A percentile compares a stretch with the other conserved stretches of the same genome.
Conservation (phyloP, 2,888 invertebrate species). For the Ennomos erosarius region DNA sequence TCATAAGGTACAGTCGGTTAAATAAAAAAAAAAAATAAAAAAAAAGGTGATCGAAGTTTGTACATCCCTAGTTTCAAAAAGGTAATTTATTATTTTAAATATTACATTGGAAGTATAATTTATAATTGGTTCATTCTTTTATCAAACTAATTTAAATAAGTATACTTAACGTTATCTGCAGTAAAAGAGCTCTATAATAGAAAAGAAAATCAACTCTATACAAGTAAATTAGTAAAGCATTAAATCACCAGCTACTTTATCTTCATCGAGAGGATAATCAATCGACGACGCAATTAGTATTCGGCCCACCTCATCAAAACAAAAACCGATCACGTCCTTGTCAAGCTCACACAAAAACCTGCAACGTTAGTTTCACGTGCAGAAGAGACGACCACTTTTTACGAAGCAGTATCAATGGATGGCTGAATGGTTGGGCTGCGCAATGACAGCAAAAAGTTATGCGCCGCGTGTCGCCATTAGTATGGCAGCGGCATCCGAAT, state of each 20-base stretch:
- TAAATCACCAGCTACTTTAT: constrained; percentile 13
- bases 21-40: too few relatives aligned
- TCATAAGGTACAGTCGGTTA: too few relatives aligned
- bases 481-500: constrained; percentile 75
- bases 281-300: constrained; percentile 63
- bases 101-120: too few relatives aligned
- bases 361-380: constrained; percentile 67
- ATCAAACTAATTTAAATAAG: too few relatives aligned
- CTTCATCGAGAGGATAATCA: constrained; percentile 29
- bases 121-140: too few relatives aligned
- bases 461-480: constrained; percentile 81
- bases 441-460: constrained; percentile 63
- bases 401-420: constrained; percentile 74
- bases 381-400: constrained; percentile 69
- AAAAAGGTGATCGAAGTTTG: too few relatives aligned
- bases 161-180: too few relatives aligned
- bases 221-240: constrained; percentile 2
- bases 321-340: constrained; percentile 73
- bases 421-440: constrained; percentile 68
- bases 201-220: too few relatives aligned
- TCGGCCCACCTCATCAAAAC: constrained; percentile 59
- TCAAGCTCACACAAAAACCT: constrained; percentile 59
- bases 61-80: too few relatives aligned
- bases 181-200: too few relatives aligned
- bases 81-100: too few relatives aligned